Evolutionary conservation across 2,888 invertebrate genomes (phyloP), one percentile per base, ranked within the genome.

Genomic region (Diarsia dahlii): DNA sequence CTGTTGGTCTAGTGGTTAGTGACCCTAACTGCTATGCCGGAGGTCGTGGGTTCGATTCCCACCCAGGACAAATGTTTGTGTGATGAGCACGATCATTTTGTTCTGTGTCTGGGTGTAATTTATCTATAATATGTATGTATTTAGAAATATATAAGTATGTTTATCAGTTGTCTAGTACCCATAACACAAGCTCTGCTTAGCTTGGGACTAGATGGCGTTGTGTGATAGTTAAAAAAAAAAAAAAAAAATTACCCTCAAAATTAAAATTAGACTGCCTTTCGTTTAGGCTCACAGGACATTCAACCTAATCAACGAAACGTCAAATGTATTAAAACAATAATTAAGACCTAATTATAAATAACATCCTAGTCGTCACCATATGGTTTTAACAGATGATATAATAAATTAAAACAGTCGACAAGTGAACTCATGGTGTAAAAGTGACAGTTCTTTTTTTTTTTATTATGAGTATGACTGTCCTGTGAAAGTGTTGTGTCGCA

Each of bases 251-350:
- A 28, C 1, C 28, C 28, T 2, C 6, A 23, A 23, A 58, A 58
- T 58, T 28, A 1, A 15, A 28, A 58, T 28, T 58, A 3, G 15
- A 15, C 28, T 39, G 8, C 13, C 62, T n/a, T 3, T n/a, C 3
- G 6, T 13, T n/a, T 62, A 58, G 3, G 2, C n/a, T 20, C 8
- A n/a, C 10, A 62, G 66, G n/a, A 56, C 50, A 58, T 20, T 34
- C 20, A 62, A 52, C 54, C 34, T 50, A 82, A 82, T 82, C 50
- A 67, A 54, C 65, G 0, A 45, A 77, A 77, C 46, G 62, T 46
- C 78, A 83, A 83, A 78, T 54, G 39, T 60, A 56, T 65, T 80
- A 9, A 76, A 80, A 83, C 54, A 18, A 15, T 60, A 69, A 78
- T 65, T 60, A 65, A 45, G 28, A 28, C 23, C 13, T 52, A 71